Percentiles rank a stretch among this genome's conserved stretches.
Evolutionary conservation across 2,888 invertebrate species (phyloP).

Genomic region (Nomada fabriciana): DNA sequence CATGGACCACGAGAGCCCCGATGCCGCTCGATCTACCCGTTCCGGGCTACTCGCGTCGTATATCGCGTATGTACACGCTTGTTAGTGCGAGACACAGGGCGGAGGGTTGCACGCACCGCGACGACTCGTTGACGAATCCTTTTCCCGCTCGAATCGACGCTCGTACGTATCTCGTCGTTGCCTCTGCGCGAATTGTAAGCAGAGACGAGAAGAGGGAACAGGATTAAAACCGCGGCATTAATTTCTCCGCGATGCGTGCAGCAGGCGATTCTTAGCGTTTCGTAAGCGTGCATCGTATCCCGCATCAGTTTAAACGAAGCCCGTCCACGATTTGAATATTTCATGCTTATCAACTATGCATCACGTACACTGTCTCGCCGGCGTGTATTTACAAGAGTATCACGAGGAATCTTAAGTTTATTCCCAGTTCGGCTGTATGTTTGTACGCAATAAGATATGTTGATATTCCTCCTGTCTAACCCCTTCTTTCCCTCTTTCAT

Average conservation of each 20-base stretch:
- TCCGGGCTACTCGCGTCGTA: background rate
- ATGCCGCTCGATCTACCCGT: conserved; percentile 8
- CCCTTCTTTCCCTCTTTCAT: conserved; percentile 69
- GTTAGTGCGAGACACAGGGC: conserved; percentile 13
- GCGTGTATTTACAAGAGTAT: conserved; percentile 71
- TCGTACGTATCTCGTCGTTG: background rate
- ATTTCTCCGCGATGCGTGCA: conserved; percentile 23
- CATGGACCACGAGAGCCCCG: conserved; percentile 8
- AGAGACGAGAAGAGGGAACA: background rate
- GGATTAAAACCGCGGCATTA: conserved; percentile 12
- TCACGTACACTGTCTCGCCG: conserved; percentile 57
- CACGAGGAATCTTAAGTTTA: conserved; percentile 81
- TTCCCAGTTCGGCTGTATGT: conserved; percentile 83
- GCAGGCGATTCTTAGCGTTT: conserved; percentile 19
- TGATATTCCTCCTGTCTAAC: conserved; percentile 78
- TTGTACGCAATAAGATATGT: conserved; percentile 83
- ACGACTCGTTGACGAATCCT: background rate
- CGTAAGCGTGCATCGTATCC: conserved; percentile 41
- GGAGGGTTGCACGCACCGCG: background rate
- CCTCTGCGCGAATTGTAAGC: background rate
- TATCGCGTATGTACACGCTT: background rate
- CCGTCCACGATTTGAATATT: conserved; percentile 68
- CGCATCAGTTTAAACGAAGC: conserved; percentile 39
- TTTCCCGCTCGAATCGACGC: background rate
- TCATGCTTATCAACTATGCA: conserved; percentile 65